Percentiles rank a stretch among this genome's conserved stretches.
phyloP scores from a whole-genome alignment of 2,888 invertebrate genomes.

The Chorisops tibialis region DNA sequence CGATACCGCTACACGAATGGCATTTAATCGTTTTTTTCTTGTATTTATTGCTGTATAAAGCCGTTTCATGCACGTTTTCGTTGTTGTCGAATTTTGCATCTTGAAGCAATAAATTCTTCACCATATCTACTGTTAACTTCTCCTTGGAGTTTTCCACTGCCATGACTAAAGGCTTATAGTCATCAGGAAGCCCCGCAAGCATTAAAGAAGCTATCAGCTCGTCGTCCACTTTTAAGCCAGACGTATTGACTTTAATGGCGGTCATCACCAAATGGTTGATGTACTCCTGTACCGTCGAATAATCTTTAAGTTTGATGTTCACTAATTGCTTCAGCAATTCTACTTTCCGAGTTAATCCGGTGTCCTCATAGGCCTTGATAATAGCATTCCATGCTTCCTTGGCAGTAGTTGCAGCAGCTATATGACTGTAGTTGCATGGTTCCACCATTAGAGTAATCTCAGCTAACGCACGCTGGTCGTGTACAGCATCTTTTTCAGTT shows the following conservation, averaged over 20 bases:
- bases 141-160: too few species aligned
- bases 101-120: conserved; percentile 31
- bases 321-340: conserved; percentile 11
- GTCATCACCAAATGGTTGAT: background rate
- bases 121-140: conserved; percentile 25
- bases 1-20: too few species aligned
- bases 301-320: conserved; percentile 3
- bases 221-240: background rate
- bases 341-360: conserved; percentile 5
- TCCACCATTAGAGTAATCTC: too few species aligned
- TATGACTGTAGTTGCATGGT: too few species aligned
- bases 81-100: conserved; percentile 32
- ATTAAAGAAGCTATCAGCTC: background rate
- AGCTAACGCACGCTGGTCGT: too few species aligned
- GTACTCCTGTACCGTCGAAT: conserved; percentile 3
- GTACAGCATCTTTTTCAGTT: too few species aligned
- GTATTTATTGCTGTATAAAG: conserved; percentile 4
- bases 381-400: background rate
- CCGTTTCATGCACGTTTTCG: conserved; percentile 27
- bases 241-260: background rate
- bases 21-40: too few species aligned
- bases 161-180: too few species aligned
- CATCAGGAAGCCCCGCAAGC: too few species aligned
- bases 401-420: too few species aligned
- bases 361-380: background rate